phyloP scores from a whole-genome alignment of 2,888 invertebrate species.

The Prosapia bicincta region DNA sequence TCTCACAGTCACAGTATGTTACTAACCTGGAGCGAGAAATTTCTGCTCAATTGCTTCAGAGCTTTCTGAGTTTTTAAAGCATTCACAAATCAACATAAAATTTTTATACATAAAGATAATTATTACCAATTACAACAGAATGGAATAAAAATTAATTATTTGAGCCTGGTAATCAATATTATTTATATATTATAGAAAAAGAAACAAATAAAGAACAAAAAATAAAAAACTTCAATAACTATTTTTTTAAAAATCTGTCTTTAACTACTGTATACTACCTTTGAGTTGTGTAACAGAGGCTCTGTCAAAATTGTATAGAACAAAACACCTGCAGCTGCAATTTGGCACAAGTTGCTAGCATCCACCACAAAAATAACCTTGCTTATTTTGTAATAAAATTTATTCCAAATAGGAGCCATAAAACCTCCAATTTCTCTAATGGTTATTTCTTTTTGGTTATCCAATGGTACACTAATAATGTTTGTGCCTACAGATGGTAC shows the following conservation, averaged over 20 bases:
- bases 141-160: no score
- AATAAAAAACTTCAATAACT: no score
- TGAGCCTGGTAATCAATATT: no score
- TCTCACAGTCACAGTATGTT: no score
- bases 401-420: constrained; percentile 79
- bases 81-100: no score
- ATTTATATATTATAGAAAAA: no score
- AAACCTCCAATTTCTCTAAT: constrained; percentile 76
- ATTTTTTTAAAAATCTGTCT: neutral
- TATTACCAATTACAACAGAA: no score
- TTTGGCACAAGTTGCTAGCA: constrained; percentile 80
- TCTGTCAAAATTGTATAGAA: constrained; percentile 74
- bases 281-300: constrained; percentile 61
- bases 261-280: constrained; percentile 52
- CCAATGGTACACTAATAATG: constrained; percentile 61
- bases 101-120: no score
- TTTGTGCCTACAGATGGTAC: constrained; percentile 79
- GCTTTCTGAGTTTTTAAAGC: no score
- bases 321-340: constrained; percentile 77
- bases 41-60: no score
- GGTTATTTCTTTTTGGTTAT: constrained; percentile 49
- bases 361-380: constrained; percentile 76
- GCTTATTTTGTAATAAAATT: constrained; percentile 60
- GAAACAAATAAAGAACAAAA: no score
- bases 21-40: no score